Conservation (phyloP, 2,113 vertebrate genomes). For the Ceyx margarethae region DNA sequence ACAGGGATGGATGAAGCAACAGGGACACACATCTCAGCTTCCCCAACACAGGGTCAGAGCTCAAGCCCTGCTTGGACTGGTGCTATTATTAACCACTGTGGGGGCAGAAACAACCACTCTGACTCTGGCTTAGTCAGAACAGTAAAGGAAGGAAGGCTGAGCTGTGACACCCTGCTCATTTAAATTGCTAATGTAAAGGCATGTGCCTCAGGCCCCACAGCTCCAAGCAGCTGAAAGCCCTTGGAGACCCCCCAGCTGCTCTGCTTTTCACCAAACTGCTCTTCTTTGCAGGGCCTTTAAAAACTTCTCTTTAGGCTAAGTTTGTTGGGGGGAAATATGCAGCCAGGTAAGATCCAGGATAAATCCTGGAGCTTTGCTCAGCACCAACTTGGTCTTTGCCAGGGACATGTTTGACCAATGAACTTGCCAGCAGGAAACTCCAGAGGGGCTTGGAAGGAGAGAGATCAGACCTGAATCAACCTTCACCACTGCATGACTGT, state of each 20-base stretch:
- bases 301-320: neutral
- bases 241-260: neutral
- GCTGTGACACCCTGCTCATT: neutral
- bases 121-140: neutral
- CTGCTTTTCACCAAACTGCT: neutral
- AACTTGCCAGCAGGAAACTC: no score
- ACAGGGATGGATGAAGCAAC: neutral
- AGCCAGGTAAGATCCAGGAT: neutral
- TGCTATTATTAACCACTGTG: neutral
- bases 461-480: neutral
- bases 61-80: neutral
- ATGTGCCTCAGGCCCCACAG: neutral
- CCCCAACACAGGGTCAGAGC: neutral
- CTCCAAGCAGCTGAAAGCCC: neutral
- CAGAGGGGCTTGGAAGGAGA: neutral
- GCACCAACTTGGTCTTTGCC: neutral
- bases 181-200: neutral
- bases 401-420: fast-evolving
- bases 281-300: neutral
- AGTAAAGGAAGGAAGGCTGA: neutral
- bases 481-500: fast-evolving
- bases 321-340: fast-evolving
- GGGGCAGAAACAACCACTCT: neutral
- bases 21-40: neutral
- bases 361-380: neutral